These are phyloP conservation scores for Oncopodura yosiiana DNA, from an alignment of 1,140 invertebrate species.

Conservation along the genomic window DNA sequence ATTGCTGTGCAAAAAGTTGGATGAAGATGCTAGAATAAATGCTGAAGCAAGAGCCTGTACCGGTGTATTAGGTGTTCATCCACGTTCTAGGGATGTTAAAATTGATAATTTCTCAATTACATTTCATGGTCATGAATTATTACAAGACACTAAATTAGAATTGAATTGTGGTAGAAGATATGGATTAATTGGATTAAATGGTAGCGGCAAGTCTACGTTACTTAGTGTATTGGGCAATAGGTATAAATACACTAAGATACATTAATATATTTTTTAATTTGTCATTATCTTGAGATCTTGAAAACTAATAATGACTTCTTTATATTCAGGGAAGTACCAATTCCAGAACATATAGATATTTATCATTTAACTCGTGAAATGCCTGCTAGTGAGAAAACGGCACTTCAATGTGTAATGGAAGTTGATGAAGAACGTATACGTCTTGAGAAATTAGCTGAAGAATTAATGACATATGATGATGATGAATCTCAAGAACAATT, in stretches of 20 bases:
- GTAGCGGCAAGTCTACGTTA: conserved; percentile 67
- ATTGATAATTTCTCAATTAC: conserved; percentile 95
- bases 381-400: conserved; percentile 49
- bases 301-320: conserved; percentile 26
- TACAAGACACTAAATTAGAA: conserved; percentile 91
- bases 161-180: conserved; percentile 94
- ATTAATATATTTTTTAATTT: neutral
- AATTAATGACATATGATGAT: conserved; percentile 73
- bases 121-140: conserved; percentile 91
- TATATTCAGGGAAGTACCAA: conserved; percentile 84
- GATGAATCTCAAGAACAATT: conserved; percentile 91
- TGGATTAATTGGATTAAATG: conserved; percentile 69
- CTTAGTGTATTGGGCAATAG: conserved; percentile 79
- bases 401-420: conserved; percentile 94
- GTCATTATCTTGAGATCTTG: too few species aligned
- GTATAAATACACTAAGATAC: neutral
- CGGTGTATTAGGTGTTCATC: conserved; percentile 87
- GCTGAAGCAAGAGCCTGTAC: conserved; percentile 89
- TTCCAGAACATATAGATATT: conserved; percentile 95
- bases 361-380: conserved; percentile 90
- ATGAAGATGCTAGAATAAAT: conserved; percentile 79
- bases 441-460: conserved; percentile 86
- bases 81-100: conserved; percentile 89
- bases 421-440: conserved; percentile 88
- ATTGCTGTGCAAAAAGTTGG: conserved; percentile 73